Evolutionary conservation across 2,797 vertebrate species (phyloP).

Genomic region (Psittacula echo): DNA sequence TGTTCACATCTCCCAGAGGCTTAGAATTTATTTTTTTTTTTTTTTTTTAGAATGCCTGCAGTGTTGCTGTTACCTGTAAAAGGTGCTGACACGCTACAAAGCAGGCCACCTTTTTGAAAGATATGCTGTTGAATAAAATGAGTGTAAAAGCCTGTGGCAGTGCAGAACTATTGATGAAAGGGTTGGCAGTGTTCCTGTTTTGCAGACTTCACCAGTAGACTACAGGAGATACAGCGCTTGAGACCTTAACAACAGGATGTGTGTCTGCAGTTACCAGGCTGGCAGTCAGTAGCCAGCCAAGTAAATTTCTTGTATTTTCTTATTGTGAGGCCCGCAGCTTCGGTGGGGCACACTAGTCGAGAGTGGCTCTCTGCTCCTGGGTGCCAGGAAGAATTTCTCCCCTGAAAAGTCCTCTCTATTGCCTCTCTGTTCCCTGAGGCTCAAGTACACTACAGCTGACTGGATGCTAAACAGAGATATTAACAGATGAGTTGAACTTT

Average conservation of each 20-base stretch:
- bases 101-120: background rate
- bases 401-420: background rate
- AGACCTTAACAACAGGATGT: background rate
- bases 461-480: background rate
- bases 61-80: background rate
- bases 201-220: background rate
- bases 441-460: background rate
- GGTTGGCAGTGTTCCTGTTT: background rate
- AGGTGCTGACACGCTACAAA: background rate
- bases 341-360: background rate
- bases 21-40: background rate
- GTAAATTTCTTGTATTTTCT: background rate
- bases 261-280: background rate
- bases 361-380: background rate
- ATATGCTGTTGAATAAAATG: background rate
- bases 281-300: background rate
- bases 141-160: background rate
- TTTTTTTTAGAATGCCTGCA: background rate
- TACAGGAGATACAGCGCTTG: background rate
- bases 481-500: background rate
- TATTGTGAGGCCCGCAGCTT: background rate
- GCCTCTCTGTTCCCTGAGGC: background rate
- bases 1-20: background rate
- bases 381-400: background rate
- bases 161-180: fast-evolving